phyloP scores from a whole-genome alignment of 1,140 invertebrate species.

The Caenorhabditis tropicalis region DNA sequence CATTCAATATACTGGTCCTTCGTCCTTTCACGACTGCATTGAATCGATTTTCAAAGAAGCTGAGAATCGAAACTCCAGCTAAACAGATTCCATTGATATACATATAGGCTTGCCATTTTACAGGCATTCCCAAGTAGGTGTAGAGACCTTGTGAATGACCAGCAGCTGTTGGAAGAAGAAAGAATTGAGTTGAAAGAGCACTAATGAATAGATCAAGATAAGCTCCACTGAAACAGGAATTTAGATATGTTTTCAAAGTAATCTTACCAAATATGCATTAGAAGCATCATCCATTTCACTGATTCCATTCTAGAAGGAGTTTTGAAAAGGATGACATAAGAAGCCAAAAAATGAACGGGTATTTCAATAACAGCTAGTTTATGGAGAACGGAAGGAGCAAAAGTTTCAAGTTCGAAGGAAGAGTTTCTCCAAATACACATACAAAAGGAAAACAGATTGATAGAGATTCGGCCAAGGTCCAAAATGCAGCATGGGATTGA shows the following conservation, averaged over 20 bases:
- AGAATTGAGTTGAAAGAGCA: constrained; percentile 9
- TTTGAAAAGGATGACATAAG: not conserved
- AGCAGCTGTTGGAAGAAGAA: not conserved
- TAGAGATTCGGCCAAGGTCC: too few relatives aligned
- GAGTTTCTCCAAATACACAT: not conserved
- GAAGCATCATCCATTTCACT: constrained; percentile 14
- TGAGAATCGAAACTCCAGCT: not conserved
- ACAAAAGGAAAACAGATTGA: not conserved
- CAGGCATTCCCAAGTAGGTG: not conserved
- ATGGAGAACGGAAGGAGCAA: not conserved
- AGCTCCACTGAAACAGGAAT: not conserved
- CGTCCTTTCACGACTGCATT: not conserved
- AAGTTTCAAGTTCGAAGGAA: not conserved
- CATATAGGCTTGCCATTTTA: constrained; percentile 16
- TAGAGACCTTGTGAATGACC: not conserved
- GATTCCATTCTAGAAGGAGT: not conserved
- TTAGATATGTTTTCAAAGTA: not conserved
- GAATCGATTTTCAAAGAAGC: not conserved
- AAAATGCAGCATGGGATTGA: too few relatives aligned
- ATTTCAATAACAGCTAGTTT: not conserved
- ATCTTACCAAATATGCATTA: not conserved
- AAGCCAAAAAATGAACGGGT: not conserved
- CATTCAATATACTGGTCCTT: not conserved
- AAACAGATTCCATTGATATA: not conserved
- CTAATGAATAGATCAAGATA: not conserved